Evolutionary conservation across 2,888 invertebrate genomes (phyloP), one percentile per base, ranked within the genome.

Genomic region (Phorcus lineatus): DNA sequence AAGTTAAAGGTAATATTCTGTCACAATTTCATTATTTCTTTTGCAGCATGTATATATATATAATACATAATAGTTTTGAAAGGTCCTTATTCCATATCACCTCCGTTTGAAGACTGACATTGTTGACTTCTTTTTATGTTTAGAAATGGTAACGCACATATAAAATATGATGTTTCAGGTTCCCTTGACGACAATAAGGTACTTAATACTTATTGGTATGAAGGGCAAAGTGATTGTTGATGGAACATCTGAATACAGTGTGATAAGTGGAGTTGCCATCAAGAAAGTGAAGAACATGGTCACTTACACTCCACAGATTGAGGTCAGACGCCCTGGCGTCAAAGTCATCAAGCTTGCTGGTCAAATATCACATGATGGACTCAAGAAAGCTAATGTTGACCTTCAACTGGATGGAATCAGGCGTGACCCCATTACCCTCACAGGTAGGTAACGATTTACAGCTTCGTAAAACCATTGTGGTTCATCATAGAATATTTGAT

Each of bases 1-100:
- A 86, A 19, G 81, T 91, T 36, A 91, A 88, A 81, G 93, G 92
- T 90, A 88, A 86, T 11, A 1, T 9, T 47, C n/a, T n/a, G n/a
- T n/a, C n/a, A n/a, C n/a, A n/a, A n/a, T n/a, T n/a, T n/a, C n/a
- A n/a, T n/a, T n/a, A n/a, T n/a, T n/a, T n/a, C n/a, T n/a, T n/a
- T n/a, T n/a, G n/a, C n/a, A n/a, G n/a, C n/a, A n/a, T n/a, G n/a
- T n/a, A n/a, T n/a, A n/a, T n/a, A n/a, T n/a, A n/a, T n/a, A n/a
- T n/a, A n/a, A n/a, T n/a, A n/a, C n/a, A n/a, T n/a, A n/a, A n/a
- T n/a, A n/a, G n/a, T n/a, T n/a, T n/a, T n/a, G n/a, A n/a, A n/a
- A 6, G 57, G 2, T 36, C 36, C 36, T 4, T 36, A 36, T 4
- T 19, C 19, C 28, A 2, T 67, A 2, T 16, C 7, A 2, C 36